Evolutionary conservation across 2,797 vertebrate species (phyloP).

Genomic region (Luscinia luscinia): DNA sequence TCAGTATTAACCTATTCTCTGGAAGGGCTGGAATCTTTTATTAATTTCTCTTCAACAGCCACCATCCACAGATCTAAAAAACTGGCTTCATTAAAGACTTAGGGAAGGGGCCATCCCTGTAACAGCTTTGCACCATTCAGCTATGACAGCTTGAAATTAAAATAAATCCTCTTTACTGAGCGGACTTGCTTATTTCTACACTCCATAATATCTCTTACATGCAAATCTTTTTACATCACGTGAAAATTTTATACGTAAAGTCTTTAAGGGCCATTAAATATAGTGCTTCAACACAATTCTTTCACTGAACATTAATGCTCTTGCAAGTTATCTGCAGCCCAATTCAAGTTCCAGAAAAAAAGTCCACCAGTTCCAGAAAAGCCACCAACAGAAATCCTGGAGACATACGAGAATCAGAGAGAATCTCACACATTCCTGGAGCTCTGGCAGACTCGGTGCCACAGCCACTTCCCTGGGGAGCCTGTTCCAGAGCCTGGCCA

Average conservation of each 20-base stretch:
- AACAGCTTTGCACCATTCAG: constrained; percentile 47
- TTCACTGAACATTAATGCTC: neutral
- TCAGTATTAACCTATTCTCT: neutral
- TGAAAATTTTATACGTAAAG: neutral
- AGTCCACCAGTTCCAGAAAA: neutral
- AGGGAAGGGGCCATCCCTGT: neutral
- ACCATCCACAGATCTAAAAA: neutral
- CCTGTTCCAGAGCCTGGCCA: neutral
- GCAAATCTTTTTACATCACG: neutral
- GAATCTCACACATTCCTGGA: neutral
- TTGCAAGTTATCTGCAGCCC: neutral
- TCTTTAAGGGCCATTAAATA: neutral
- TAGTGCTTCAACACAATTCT: neutral
- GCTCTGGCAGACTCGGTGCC: neutral
- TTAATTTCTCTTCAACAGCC: neutral
- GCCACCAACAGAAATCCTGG: neutral
- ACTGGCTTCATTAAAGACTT: constrained; percentile 1
- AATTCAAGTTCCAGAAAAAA: neutral
- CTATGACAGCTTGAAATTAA: constrained; percentile 14
- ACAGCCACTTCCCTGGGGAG: neutral
- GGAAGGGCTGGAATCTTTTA: neutral
- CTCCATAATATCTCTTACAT: neutral
- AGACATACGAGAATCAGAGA: neutral
- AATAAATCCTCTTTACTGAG: constrained; percentile 57
- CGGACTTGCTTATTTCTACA: constrained; percentile 40